Base-by-base conservation (phyloP, 2,113 vertebrate genomes). In the Siniperca chuatsi region DNA sequence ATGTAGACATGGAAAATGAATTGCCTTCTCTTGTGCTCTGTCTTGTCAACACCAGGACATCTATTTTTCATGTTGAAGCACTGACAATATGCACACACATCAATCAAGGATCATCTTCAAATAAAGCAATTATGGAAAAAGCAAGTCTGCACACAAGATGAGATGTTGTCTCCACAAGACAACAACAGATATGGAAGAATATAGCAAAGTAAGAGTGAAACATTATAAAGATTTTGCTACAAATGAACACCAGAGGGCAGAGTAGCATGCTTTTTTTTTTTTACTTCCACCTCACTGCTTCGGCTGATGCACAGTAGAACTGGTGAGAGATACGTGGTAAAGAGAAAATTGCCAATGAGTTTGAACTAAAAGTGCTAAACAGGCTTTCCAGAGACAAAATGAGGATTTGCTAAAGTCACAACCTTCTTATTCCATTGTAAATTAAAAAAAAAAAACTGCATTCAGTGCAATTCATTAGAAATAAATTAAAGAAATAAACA, bases 161-260 rank as follows among this genome's bases (percentile, higher is more conserved):
- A 60, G 33, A 67, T 4, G 4, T 4, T 25, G 46, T 73, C 20
- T n/a, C 18, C 3, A 21, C 4, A 21, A 35, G 62, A 48, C 55
- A 37, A 74, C 57, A 23, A 16, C 20, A 48, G 4, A 42, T 8
- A 13, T 0, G 13, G 66, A 12, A 48, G 0, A 40, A 3, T 40
- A 54, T 46, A 44, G 7, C 23, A n/a, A n/a, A 42, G 16, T 2
- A 3, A 68, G 21, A 73, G 12, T 10, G 33, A 42, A 57, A 48
- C 8, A 37, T 33, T 1, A 8, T 5, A 0, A 5, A 8, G 48
- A 12, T 7, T 4, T 23, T 62, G 1, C 54, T 23, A 33, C 29
- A 58, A 9, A 46, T 3, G 40, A 61, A 35, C 93, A 91, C 35
- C 67, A 93, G 93, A 87, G 86, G 93, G 93, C 92, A 89, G 89